Evolutionary conservation across 2,113 vertebrate genomes (phyloP).

Genomic region (Cynocephalus volans): DNA sequence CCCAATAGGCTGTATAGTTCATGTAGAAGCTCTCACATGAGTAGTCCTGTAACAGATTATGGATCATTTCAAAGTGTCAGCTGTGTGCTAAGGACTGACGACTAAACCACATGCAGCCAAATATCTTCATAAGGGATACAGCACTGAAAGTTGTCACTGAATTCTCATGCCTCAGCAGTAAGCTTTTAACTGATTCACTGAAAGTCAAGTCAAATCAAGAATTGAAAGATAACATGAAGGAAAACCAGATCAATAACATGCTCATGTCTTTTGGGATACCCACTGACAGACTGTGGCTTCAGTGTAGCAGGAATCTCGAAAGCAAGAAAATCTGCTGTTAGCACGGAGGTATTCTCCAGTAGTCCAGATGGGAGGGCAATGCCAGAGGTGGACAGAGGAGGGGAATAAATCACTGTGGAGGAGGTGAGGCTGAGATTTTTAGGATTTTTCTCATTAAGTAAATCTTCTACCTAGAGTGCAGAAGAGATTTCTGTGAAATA

Average conservation of each 20-base stretch:
- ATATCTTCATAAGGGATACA: slow-evolving; percentile 7
- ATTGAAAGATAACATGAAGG: slow-evolving; percentile 48
- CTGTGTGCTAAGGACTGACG: not conserved
- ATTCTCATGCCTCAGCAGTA: not conserved
- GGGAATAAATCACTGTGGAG: accelerated
- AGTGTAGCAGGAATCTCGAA: not conserved
- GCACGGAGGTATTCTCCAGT: not conserved
- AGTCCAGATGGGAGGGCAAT: not conserved
- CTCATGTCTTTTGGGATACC: not conserved
- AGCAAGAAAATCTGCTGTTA: not conserved
- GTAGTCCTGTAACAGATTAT: not conserved
- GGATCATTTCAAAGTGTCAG: slow-evolving; percentile 56
- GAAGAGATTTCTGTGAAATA: not conserved
- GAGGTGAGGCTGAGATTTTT: accelerated
- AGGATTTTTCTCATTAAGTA: not conserved
- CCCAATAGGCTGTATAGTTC: not conserved
- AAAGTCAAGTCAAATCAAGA: slow-evolving; percentile 68
- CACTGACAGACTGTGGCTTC: not conserved
- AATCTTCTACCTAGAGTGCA: not conserved
- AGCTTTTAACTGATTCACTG: slow-evolving; percentile 24
- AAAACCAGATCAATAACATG: slow-evolving; percentile 30
- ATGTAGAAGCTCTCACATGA: not conserved
- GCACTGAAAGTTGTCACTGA: slow-evolving; percentile 8
- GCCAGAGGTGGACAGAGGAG: not conserved
- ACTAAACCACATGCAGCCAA: not conserved